Conservation (phyloP, 2,797 vertebrate species). For the Micromesistius poutassou region DNA sequence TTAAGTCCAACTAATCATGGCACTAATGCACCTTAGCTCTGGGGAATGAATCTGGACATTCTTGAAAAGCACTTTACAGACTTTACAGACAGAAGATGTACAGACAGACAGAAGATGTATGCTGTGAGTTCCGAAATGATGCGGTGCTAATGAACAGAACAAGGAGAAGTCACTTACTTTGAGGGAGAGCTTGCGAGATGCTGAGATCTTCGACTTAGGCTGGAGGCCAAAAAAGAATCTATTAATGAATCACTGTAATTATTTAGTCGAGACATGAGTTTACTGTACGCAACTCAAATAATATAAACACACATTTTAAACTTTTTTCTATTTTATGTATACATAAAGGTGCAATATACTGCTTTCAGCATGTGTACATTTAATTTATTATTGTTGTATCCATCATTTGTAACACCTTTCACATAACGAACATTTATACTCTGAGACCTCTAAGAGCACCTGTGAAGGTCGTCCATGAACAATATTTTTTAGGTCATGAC, state of each 20-base stretch:
- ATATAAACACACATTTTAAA: neutral
- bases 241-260: neutral
- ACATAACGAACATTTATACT: neutral
- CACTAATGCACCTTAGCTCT: no score
- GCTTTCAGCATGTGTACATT: no score
- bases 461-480: neutral
- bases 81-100: no score
- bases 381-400: no score
- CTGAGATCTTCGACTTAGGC: constrained; percentile 97
- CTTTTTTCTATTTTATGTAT: neutral
- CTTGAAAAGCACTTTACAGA: no score
- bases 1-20: no score
- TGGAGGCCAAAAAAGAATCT: constrained; percentile 40
- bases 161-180: constrained; percentile 75
- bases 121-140: no score
- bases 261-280: neutral
- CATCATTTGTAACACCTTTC: no score
- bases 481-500: neutral
- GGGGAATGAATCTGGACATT: no score
- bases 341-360: neutral
- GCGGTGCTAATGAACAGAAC: neutral
- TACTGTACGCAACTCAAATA: neutral
- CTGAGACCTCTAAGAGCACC: neutral
- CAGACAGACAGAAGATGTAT: no score
- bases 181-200: constrained; percentile 92